Evolutionary conservation across 30 jellyfish, hydroid and myxozoan genomes (phyloP).

Genomic region (Rhopilema esculentum): DNA sequence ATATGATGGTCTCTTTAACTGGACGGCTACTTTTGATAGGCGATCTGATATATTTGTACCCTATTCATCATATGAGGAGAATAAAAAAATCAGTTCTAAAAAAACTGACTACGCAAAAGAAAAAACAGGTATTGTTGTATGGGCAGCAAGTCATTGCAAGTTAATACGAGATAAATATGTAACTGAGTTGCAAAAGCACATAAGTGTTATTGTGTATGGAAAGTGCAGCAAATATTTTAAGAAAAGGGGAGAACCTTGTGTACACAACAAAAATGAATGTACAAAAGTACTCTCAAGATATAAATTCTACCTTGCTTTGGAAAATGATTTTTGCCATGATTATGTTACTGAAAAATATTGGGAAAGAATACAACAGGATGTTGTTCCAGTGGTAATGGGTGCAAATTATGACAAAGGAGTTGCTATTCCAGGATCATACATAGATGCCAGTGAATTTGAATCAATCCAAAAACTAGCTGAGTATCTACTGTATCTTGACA

Average conservation of each 20-base stretch:
- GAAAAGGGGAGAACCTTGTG: slow-evolving; percentile 71
- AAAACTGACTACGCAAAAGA: slow-evolving; percentile 1
- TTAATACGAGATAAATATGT: slow-evolving; percentile 58
- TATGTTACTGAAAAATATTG: slow-evolving; percentile 86
- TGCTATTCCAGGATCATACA: slow-evolving; percentile 91
- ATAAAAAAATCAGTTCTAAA: not conserved
- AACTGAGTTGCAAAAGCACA: slow-evolving; percentile 68
- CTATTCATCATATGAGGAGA: not conserved
- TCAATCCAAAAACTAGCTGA: slow-evolving; percentile 86
- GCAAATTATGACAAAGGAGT: slow-evolving; percentile 55
- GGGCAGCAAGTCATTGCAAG: slow-evolving; percentile 80
- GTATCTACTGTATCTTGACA: slow-evolving; percentile 67
- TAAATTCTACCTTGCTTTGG: slow-evolving; percentile 84
- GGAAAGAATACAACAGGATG: not conserved
- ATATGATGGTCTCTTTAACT: slow-evolving; percentile 29
- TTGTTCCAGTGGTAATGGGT: slow-evolving; percentile 81
- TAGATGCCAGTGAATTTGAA: slow-evolving; percentile 66
- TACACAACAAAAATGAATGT: slow-evolving; percentile 32
- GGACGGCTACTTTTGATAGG: slow-evolving; percentile 49
- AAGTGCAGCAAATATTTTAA: slow-evolving; percentile 62
- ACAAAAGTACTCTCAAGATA: slow-evolving; percentile 41
- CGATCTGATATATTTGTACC: slow-evolving; percentile 39
- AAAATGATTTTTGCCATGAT: slow-evolving; percentile 79
- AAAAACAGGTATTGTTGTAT: slow-evolving; percentile 44
- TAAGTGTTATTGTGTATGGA: slow-evolving; percentile 84